A percentile compares a stretch with the other conserved stretches of the same genome.
These are phyloP conservation scores for Fukomys damarensis DNA, from an alignment of 2,113 vertebrate species.

Conservation along the genomic window DNA sequence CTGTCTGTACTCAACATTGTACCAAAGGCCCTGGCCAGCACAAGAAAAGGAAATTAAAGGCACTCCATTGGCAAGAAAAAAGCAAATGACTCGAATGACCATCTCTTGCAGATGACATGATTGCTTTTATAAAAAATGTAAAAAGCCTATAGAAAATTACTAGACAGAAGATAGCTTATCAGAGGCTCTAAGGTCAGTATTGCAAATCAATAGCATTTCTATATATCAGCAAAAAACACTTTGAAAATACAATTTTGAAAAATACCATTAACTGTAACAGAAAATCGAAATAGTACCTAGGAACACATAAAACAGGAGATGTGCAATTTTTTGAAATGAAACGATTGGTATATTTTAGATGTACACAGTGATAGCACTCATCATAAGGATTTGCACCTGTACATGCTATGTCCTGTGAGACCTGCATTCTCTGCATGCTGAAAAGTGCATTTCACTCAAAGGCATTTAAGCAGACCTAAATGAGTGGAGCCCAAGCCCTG, in stretches of 20 bases:
- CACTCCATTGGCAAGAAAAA: not conserved
- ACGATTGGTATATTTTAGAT: no score
- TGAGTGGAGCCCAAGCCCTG: not conserved
- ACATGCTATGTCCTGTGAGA: not conserved
- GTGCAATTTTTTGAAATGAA: not conserved
- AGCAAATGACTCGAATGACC: not conserved
- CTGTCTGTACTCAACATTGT: not conserved
- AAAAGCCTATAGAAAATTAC: slow-evolving; percentile 20
- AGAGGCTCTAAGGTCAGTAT: not conserved
- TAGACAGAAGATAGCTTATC: slow-evolving; percentile 27
- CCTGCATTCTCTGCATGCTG: not conserved
- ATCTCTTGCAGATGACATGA: not conserved
- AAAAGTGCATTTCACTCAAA: slow-evolving; percentile 15
- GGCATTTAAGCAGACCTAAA: slow-evolving; percentile 20
- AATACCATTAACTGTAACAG: slow-evolving; percentile 11
- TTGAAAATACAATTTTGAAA: slow-evolving; percentile 49
- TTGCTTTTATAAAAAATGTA: slow-evolving; percentile 28
- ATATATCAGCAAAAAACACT: not conserved
- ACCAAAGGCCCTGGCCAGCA: not conserved
- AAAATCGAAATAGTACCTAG: not conserved
- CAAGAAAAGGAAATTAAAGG: slow-evolving; percentile 46
- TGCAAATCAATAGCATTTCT: slow-evolving; percentile 22
- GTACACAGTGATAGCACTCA: no score
- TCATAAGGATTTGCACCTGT: no score
- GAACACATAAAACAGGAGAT: not conserved